phyloP scores from a whole-genome alignment of 2,888 invertebrate species.

The Cataglyphis livida region DNA sequence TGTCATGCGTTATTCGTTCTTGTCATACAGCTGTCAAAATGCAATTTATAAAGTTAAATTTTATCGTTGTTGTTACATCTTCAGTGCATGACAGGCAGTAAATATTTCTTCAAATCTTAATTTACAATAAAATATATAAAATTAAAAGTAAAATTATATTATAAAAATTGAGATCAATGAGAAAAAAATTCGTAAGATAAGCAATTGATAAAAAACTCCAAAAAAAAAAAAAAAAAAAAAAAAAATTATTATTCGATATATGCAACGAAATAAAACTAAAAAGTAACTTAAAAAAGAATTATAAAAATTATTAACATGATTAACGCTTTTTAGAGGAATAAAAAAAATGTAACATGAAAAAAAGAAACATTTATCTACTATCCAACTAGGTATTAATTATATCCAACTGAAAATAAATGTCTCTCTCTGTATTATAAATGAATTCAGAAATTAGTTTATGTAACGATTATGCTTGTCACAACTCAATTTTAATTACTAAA shows the following conservation, averaged over 20 bases:
- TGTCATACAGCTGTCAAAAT: slow-evolving; percentile 1
- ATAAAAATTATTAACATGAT: not conserved
- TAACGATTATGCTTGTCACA: not conserved
- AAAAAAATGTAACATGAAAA: not conserved
- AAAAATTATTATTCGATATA: not conserved
- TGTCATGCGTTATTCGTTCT: slow-evolving; percentile 26
- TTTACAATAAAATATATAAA: not conserved
- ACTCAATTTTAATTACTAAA: not conserved
- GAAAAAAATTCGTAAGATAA: not conserved
- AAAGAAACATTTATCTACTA: not conserved
- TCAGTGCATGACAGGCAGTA: not conserved
- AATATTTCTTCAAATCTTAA: not conserved
- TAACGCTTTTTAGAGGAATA: not conserved
- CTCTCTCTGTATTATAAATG: not conserved
- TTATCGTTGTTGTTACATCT: not conserved
- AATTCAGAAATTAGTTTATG: not conserved
- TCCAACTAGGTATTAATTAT: not conserved
- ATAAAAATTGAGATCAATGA: not conserved
- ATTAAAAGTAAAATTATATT: not conserved
- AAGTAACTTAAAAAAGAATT: not conserved
- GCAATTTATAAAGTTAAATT: slow-evolving; percentile 28
- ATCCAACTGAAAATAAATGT: not conserved
- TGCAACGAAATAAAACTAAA: not conserved
- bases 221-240: no score
- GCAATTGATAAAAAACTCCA: not conserved